Evolutionary conservation across 2,113 vertebrate species (phyloP), one percentile per base, ranked within the genome.

Genomic region (Aplodontia rufa): DNA sequence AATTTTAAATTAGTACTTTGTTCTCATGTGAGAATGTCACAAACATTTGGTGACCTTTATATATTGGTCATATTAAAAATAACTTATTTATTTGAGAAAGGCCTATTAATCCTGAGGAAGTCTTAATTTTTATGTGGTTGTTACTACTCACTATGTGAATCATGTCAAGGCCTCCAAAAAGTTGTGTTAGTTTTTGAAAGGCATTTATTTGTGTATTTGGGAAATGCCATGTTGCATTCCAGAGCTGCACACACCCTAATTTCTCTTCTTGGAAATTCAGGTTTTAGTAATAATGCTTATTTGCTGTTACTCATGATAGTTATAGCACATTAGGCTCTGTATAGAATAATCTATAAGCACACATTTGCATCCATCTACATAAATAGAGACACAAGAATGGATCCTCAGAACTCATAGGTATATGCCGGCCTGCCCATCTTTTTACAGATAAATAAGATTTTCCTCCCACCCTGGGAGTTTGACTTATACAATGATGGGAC

Each of bases 351-450:
- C 22, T 42, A 32, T 7, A 35, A 20, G 40, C 55, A 17, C n/a
- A 80, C n/a, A 87, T 93, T 89, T 94, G 49, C 69, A 94, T 86
- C 32, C 28, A 64, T 85, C 51, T 60, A 55, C 85, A 82, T 95
- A 95, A 96, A 95, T 69, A 89, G 42, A 53, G 47, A 81, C 28
- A 11, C 4, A n/a, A 82, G 60, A 76, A 55, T 8, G 53, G 51
- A 40, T 74, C 81, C 24, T 83, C 66, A 17, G 6, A 20, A 80
- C 45, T 90, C 91, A 47, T 22, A 76, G 35, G 75, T n/a, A 71
- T 40, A 51, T 2, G 14, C 32, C 32, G 6, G 17, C 55, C 71
- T 68, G 14, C 69, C 55, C 62, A 35, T 90, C 26, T 92, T 90
- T 90, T 75, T 68, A 80, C 17, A 78, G 72, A 51, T 62, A 45